phyloP scores from a whole-genome alignment of 2,888 invertebrate genomes.

The Cerastoderma edule region DNA sequence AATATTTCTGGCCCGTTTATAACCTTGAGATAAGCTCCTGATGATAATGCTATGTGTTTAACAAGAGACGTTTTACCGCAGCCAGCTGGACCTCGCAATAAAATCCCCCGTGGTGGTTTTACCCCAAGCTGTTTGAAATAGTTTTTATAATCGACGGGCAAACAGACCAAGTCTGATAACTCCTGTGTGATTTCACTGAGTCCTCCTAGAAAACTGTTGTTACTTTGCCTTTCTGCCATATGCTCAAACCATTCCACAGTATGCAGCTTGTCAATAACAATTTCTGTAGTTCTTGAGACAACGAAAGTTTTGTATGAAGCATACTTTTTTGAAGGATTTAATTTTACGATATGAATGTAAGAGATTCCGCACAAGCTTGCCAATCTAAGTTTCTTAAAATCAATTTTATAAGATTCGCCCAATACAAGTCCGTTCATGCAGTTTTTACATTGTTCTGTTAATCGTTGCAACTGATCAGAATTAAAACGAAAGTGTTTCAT shows the following conservation, averaged over 20 bases:
- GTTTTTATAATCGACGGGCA: conserved; percentile 52
- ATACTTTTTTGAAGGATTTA: background rate
- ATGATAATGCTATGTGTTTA: conserved; percentile 85
- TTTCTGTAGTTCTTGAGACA: conserved; percentile 58
- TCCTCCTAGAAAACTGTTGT: conserved; percentile 65
- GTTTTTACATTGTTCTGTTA: conserved; percentile 58
- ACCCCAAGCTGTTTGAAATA: conserved; percentile 51
- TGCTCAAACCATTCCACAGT: conserved; percentile 71
- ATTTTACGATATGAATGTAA: conserved; percentile 57
- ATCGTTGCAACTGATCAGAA: conserved; percentile 1
- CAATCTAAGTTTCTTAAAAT: conserved; percentile 60
- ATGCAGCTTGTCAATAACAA: conserved; percentile 63
- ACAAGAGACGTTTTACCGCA: conserved; percentile 87
- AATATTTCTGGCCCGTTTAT: conserved; percentile 84
- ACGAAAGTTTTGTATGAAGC: conserved; percentile 41
- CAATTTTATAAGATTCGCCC: conserved; percentile 48
- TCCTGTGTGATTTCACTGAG: conserved; percentile 61
- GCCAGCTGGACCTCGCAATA: conserved; percentile 79
- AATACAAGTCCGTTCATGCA: conserved; percentile 64
- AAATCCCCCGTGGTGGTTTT: conserved; percentile 68
- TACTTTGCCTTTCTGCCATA: conserved; percentile 16
- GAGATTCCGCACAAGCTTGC: conserved; percentile 70
- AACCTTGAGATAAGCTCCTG: conserved; percentile 84
- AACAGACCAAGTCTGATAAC: conserved; percentile 67
- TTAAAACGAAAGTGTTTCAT: conserved; percentile 44